These are phyloP conservation scores for Muscicapa comitata DNA, from an alignment of 2,797 vertebrate genomes.

Conservation along the genomic window DNA sequence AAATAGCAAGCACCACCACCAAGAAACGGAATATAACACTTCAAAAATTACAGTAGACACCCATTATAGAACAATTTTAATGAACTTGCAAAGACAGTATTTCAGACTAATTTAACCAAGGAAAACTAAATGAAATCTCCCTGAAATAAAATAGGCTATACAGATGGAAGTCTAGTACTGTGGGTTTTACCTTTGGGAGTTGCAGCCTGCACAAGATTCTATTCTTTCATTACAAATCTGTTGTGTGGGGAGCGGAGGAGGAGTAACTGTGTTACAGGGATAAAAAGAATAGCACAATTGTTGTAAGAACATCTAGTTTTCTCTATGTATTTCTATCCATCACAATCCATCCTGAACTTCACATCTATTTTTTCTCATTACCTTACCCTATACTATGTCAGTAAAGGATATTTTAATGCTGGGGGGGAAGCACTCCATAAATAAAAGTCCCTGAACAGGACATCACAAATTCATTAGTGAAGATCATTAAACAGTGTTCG, in stretches of 20 bases:
- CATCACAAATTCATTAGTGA: constrained; percentile 4
- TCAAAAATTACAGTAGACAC: neutral
- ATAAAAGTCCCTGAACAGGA: constrained; percentile 28
- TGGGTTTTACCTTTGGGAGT: constrained; percentile 77
- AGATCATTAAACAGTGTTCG: neutral
- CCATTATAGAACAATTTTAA: constrained; percentile 40
- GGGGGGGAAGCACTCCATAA: neutral
- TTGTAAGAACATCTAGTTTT: constrained; percentile 74
- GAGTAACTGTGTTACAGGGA: constrained; percentile 59
- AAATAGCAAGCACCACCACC: neutral
- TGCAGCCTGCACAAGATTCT: constrained; percentile 76
- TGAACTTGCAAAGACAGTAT: constrained; percentile 51
- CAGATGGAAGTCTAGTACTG: constrained; percentile 79
- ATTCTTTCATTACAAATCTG: constrained; percentile 80
- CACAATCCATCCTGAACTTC: constrained; percentile 45
- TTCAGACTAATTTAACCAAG: constrained; percentile 67
- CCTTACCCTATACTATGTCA: neutral
- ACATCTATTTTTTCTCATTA: neutral
- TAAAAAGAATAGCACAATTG: constrained; percentile 68
- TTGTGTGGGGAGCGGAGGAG: constrained; percentile 76
- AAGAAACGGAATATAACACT: neutral
- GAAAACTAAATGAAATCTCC: constrained; percentile 67
- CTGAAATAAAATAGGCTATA: constrained; percentile 64
- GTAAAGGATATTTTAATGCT: neutral
- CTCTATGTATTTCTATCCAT: constrained; percentile 56